These are phyloP conservation scores for Leptosomus discolor DNA, from an alignment of 2,113 vertebrate genomes.

Conservation along the genomic window DNA sequence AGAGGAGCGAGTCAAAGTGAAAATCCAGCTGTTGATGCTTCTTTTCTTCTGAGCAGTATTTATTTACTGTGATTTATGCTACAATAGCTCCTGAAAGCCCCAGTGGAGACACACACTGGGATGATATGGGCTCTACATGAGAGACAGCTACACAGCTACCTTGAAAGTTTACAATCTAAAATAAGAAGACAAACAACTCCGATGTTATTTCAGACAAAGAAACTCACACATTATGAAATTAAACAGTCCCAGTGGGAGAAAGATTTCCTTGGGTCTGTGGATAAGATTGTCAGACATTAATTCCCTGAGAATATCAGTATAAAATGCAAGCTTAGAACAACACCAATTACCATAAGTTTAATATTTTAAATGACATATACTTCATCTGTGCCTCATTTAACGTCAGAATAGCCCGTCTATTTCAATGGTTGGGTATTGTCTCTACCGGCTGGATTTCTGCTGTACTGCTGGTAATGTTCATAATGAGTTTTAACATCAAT, in stretches of 20 bases:
- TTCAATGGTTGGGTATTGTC: neutral
- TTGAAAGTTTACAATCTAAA: neutral
- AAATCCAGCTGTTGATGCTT: slow-evolving; percentile 8
- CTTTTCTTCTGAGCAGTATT: neutral
- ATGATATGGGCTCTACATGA: neutral
- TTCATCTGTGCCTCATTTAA: neutral
- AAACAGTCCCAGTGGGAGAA: neutral
- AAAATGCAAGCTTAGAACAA: neutral
- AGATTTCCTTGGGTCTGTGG: neutral
- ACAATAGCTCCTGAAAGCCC: neutral
- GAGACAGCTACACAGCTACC: neutral
- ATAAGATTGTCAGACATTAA: neutral
- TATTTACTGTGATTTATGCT: neutral
- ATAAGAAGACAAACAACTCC: neutral
- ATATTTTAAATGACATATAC: neutral
- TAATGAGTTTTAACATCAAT: neutral
- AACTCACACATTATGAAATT: neutral
- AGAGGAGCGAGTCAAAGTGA: neutral
- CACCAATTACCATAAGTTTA: neutral
- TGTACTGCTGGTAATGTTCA: neutral
- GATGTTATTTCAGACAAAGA: neutral
- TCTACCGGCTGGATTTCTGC: neutral
- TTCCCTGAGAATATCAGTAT: neutral
- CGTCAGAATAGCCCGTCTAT: neutral
- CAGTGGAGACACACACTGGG: neutral